phyloP scores from a whole-genome alignment of 30 jellyfish, hydroid and myxozoan species.

The Aurelia aurita complex sp. Pacific region DNA sequence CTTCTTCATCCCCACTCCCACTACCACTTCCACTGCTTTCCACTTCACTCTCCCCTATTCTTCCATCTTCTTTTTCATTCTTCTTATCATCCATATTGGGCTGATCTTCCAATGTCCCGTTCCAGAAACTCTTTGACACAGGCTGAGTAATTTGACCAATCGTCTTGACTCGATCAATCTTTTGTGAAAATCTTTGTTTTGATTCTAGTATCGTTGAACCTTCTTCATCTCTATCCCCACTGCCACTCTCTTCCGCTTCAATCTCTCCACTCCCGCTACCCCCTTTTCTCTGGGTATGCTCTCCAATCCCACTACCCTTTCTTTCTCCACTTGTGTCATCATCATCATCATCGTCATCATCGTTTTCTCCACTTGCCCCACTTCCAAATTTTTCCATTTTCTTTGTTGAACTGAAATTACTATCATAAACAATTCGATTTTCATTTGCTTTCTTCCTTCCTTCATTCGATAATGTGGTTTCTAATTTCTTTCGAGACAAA shows the following conservation, averaged over 20 bases:
- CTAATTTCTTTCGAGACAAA: slow-evolving; percentile 16
- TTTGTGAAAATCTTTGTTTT: background rate
- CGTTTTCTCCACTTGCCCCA: slow-evolving; percentile 15
- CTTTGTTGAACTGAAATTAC: slow-evolving; percentile 23
- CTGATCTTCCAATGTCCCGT: too few species aligned
- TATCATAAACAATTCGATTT: slow-evolving; percentile 18
- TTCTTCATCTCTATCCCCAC: background rate
- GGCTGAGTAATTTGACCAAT: too few species aligned
- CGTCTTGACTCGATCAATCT: too few species aligned
- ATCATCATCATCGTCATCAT: too few species aligned
- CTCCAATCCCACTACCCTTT: slow-evolving; percentile 9
- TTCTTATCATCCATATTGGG: background rate
- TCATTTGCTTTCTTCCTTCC: slow-evolving; percentile 46
- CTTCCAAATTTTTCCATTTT: slow-evolving; percentile 16
- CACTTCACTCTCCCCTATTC: background rate
- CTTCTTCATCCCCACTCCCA: background rate
- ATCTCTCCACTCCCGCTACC: slow-evolving; percentile 10
- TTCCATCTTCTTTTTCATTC: background rate
- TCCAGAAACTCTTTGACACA: too few species aligned
- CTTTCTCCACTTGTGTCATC: slow-evolving; percentile 27
- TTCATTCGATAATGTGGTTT: slow-evolving; percentile 31
- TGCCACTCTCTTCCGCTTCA: background rate
- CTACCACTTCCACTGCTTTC: background rate
- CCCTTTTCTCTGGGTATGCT: background rate
- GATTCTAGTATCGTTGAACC: background rate